These are phyloP conservation scores for Drosophila quinaria DNA, from an alignment of 2,888 invertebrate genomes.

Conservation along the genomic window DNA sequence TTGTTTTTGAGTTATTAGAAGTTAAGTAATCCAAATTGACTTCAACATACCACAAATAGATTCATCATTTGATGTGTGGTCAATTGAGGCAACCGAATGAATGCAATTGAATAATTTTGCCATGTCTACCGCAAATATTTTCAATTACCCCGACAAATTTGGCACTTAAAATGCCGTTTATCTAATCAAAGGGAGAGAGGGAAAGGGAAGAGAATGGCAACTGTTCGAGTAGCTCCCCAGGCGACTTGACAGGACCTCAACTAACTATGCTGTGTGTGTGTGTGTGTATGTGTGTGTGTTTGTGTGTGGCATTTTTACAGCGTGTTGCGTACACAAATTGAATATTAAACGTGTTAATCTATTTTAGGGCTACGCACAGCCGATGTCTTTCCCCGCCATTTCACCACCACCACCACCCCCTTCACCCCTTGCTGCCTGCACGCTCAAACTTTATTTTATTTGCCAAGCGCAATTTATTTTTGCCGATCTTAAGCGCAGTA, in stretches of 20 bases:
- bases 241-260: slow-evolving; percentile 17
- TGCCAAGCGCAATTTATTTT: slow-evolving; percentile 50
- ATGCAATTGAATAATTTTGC: slow-evolving; percentile 10
- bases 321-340: slow-evolving; percentile 75
- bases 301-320: slow-evolving; percentile 36
- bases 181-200: slow-evolving; percentile 34
- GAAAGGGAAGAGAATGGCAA: neutral
- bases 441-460: slow-evolving; percentile 52
- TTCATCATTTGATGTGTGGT: neutral
- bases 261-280: slow-evolving; percentile 1
- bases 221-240: slow-evolving; percentile 47
- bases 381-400: neutral
- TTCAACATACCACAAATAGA: neutral
- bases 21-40: neutral
- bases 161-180: slow-evolving; percentile 60
- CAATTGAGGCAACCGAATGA: slow-evolving; percentile 7
- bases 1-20: neutral
- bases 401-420: neutral
- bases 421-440: neutral
- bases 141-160: slow-evolving; percentile 57
- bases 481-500: slow-evolving; percentile 53
- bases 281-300: slow-evolving; percentile 3
- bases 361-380: slow-evolving; percentile 70
- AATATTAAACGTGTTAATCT: slow-evolving; percentile 84
- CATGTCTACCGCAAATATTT: slow-evolving; percentile 34